phyloP scores from a whole-genome alignment of 2,797 vertebrate genomes.

The Pantherophis vulpinus region DNA sequence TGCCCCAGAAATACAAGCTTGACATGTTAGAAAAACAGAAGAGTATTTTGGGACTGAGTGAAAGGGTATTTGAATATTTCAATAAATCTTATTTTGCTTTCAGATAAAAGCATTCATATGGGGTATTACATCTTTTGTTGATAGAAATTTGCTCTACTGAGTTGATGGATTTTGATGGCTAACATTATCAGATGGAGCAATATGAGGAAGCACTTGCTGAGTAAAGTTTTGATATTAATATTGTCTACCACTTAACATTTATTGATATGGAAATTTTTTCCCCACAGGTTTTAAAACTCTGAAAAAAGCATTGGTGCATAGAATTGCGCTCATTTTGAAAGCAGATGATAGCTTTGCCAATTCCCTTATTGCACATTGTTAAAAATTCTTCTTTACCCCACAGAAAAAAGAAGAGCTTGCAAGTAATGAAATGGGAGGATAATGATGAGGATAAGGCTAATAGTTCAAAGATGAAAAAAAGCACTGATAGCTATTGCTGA shows the following conservation, averaged over 20 bases:
- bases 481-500: neutral
- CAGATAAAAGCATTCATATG: neutral
- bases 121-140: neutral
- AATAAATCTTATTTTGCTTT: neutral
- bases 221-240: neutral
- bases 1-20: neutral
- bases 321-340: neutral
- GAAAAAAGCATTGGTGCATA: neutral
- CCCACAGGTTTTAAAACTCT: neutral
- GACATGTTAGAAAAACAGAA: neutral
- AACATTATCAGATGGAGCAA: neutral
- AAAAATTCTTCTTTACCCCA: neutral
- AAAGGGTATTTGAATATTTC: neutral
- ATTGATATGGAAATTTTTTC: neutral
- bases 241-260: neutral
- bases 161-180: neutral
- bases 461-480: neutral
- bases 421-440: neutral
- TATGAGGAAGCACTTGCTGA: neutral
- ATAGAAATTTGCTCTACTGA: neutral
- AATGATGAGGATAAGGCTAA: neutral
- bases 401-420: neutral
- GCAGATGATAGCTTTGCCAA: neutral
- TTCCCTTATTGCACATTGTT: neutral
- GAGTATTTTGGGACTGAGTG: neutral